Percentiles rank a stretch among this genome's conserved stretches.
Evolutionary conservation across 2,888 invertebrate species (phyloP).

Genomic region (Dione vanillae): DNA sequence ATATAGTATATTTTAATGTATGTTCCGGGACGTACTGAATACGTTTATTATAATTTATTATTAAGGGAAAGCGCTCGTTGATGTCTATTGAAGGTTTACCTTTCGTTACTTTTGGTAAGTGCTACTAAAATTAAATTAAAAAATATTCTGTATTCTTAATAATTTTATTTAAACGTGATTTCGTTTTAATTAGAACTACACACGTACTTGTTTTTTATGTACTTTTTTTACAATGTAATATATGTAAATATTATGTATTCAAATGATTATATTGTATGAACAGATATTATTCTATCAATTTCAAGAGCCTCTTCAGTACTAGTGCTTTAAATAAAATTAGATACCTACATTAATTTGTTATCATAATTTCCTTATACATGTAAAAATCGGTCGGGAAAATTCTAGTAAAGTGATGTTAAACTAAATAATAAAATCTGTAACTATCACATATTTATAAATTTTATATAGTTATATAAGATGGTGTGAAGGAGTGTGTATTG

Average conservation of each 20-base stretch:
- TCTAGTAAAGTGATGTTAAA: background rate
- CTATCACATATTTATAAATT: no score
- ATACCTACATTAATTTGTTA: background rate
- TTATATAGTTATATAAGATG: no score
- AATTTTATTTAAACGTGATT: no score
- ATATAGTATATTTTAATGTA: no score
- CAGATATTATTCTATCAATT: background rate
- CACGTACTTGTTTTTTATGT: no score
- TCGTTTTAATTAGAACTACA: no score
- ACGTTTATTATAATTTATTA: background rate
- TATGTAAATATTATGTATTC: background rate
- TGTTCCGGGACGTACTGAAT: background rate
- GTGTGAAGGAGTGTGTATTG: no score
- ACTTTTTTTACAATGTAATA: background rate
- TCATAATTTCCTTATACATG: background rate
- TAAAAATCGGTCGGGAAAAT: background rate
- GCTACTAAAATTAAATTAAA: background rate
- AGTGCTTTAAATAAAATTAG: background rate
- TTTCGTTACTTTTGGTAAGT: conserved; percentile 43
- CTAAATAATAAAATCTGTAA: no score
- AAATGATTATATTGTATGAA: conserved; percentile 25
- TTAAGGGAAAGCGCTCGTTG: conserved; percentile 57
- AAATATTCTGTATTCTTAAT: background rate
- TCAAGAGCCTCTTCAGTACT: conserved; percentile 4
- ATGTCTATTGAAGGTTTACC: conserved; percentile 64